These are phyloP conservation scores for Rapana venosa DNA, from an alignment of 2,888 invertebrate genomes.

Conservation along the genomic window DNA sequence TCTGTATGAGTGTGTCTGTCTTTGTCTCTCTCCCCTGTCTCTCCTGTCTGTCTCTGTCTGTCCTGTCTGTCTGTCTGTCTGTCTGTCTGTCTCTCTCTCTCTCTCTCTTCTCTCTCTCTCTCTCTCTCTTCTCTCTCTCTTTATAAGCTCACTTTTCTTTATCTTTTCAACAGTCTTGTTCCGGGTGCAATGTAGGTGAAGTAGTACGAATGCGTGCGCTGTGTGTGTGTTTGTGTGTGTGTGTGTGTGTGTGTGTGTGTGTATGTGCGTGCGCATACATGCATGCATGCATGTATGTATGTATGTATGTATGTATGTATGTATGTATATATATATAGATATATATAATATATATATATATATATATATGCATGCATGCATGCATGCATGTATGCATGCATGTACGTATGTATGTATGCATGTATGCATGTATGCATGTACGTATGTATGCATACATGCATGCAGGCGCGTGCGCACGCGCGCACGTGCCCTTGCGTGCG, in stretches of 20 bases:
- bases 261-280: not conserved
- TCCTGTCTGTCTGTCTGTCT: no score
- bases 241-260: not conserved
- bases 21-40: no score
- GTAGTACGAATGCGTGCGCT: not conserved
- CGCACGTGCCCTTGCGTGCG: no score
- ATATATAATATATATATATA: not conserved
- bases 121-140: no score
- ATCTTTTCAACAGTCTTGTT: slow-evolving; percentile 85
- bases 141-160: not conserved
- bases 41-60: no score
- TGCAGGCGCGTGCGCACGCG: not conserved
- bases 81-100: no score
- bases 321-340: not conserved
- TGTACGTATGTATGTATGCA: not conserved
- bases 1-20: no score
- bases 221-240: not conserved
- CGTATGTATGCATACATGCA: not conserved
- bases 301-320: not conserved
- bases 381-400: not conserved
- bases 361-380: not conserved
- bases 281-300: not conserved
- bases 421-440: not conserved
- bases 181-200: slow-evolving; percentile 83
- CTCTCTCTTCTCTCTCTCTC: no score